phyloP scores from a whole-genome alignment of 2,888 invertebrate species.

The Caenorhabditis wallacei region DNA sequence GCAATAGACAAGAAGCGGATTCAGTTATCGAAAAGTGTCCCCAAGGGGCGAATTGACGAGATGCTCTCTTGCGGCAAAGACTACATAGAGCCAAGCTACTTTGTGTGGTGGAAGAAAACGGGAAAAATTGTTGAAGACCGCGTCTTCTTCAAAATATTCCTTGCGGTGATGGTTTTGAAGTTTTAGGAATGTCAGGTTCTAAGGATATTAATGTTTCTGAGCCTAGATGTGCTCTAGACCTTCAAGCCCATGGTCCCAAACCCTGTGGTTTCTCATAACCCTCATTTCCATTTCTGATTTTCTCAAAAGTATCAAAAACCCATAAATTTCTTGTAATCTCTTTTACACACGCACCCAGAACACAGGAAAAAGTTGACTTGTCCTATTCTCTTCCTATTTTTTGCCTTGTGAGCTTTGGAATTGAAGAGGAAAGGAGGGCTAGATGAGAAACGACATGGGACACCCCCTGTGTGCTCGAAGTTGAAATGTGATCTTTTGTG shows the following conservation, averaged over 20 bases:
- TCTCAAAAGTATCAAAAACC: slow-evolving; percentile 34
- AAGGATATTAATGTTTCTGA: too few relatives aligned
- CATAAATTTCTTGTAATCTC: slow-evolving; percentile 30
- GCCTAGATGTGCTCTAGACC: background rate
- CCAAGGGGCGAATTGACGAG: slow-evolving; percentile 66
- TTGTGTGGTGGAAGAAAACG: slow-evolving; percentile 5
- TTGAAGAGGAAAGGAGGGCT: slow-evolving; percentile 22
- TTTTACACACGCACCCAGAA: slow-evolving; percentile 4
- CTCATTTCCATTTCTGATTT: background rate
- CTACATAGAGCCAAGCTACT: slow-evolving; percentile 39
- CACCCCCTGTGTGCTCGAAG: slow-evolving; percentile 47
- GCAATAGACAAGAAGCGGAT: slow-evolving; percentile 60
- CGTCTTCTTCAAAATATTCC: background rate
- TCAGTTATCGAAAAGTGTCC: slow-evolving; percentile 70
- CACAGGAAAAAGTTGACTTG: slow-evolving; percentile 29
- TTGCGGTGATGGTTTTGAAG: slow-evolving; percentile 7
- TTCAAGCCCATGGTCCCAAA: background rate
- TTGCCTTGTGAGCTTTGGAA: slow-evolving; percentile 23
- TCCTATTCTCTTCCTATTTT: slow-evolving; percentile 9
- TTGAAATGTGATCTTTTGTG: slow-evolving; percentile 64
- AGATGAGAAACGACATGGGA: slow-evolving; percentile 59
- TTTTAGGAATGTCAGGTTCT: background rate
- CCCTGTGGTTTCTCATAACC: background rate
- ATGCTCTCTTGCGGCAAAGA: slow-evolving; percentile 56
- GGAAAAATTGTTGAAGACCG: slow-evolving; percentile 4